A percentile compares a stretch with the other conserved stretches of the same genome.
Conservation (phyloP, 2,113 vertebrate genomes). For the Prolemur simus region DNA sequence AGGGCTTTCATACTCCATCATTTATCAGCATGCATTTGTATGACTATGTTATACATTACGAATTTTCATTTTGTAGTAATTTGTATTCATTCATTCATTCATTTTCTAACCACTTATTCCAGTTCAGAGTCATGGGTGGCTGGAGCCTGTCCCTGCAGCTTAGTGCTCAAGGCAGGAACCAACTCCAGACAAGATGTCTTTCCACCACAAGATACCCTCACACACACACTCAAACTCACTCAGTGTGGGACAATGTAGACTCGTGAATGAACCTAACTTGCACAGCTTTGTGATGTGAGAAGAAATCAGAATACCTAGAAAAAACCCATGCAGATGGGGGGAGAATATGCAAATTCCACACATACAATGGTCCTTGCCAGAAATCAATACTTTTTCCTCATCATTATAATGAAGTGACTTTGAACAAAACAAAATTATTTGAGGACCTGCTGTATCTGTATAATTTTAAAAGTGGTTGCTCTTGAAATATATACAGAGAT, state of each 20-base stretch:
- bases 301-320: background rate
- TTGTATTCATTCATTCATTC: background rate
- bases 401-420: background rate
- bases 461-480: background rate
- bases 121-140: background rate
- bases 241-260: background rate
- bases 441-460: background rate
- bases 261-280: background rate
- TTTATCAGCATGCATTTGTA: background rate
- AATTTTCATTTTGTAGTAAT: background rate
- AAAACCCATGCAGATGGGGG: too few relatives aligned
- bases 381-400: background rate
- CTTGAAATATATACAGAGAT: background rate
- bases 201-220: background rate
- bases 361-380: background rate
- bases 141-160: too few relatives aligned
- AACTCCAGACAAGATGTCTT: background rate
- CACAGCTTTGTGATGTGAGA: background rate
- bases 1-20: background rate
- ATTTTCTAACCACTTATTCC: background rate
- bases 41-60: background rate
- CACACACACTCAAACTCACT: background rate
- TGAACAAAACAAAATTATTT: background rate
- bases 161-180: too few relatives aligned
- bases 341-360: background rate